Percentiles rank a stretch among this genome's conserved stretches.
These are phyloP conservation scores for Urocyon cinereoargenteus DNA, from an alignment of 2,797 vertebrate genomes.

Conservation along the genomic window DNA sequence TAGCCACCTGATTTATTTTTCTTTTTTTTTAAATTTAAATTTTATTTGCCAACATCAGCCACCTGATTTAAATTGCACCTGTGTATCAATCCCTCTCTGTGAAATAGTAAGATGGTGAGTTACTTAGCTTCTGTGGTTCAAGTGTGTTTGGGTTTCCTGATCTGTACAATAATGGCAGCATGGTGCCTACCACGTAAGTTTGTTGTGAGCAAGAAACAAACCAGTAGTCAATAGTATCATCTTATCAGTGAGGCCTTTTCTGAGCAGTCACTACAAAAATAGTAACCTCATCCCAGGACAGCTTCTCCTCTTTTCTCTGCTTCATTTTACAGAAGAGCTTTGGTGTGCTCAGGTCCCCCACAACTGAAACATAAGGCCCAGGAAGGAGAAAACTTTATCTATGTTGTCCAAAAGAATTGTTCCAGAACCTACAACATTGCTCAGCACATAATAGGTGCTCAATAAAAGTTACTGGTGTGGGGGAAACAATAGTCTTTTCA, in stretches of 20 bases:
- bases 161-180: neutral
- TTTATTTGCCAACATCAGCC: neutral
- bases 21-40: no score
- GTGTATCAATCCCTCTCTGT: neutral
- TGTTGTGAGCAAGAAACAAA: neutral
- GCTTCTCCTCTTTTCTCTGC: neutral
- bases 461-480: neutral
- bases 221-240: neutral
- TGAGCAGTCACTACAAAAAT: neutral
- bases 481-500: neutral
- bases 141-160: neutral
- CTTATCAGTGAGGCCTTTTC: neutral
- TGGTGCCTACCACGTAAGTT: neutral
- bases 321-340: neutral
- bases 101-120: no score
- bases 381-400: neutral
- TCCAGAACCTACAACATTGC: neutral
- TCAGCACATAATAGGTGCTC: neutral
- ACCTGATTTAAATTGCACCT: neutral
- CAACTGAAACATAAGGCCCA: neutral
- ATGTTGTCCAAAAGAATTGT: neutral
- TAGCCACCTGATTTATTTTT: neutral
- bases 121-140: neutral
- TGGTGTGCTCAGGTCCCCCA: neutral
- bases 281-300: neutral